These are phyloP conservation scores for Drosophila athabasca DNA, from an alignment of 1,140 invertebrate species.

Conservation along the genomic window DNA sequence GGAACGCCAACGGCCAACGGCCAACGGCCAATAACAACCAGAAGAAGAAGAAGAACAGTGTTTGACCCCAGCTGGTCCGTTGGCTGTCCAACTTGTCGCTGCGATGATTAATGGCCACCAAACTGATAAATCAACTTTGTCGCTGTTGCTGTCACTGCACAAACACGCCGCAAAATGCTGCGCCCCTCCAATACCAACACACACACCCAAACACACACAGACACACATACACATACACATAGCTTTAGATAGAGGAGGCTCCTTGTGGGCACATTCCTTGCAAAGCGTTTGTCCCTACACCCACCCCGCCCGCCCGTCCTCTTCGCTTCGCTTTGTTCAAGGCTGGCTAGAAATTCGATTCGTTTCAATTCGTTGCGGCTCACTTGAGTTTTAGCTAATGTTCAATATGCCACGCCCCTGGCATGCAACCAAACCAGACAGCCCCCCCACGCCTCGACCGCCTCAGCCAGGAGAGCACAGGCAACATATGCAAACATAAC, in stretches of 20 bases:
- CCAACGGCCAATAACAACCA: conserved; percentile 4
- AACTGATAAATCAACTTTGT: conserved; percentile 83
- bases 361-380: conserved; percentile 78
- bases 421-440: neutral
- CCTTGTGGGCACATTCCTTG: conserved; percentile 40
- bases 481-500: conserved; percentile 78
- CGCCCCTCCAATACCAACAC: conserved; percentile 34
- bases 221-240: neutral
- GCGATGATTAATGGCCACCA: conserved; percentile 81
- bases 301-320: too few species aligned
- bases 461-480: conserved; percentile 14
- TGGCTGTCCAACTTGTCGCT: conserved; percentile 81
- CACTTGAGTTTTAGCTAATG: conserved; percentile 82
- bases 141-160: conserved; percentile 81
- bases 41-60: conserved; percentile 44
- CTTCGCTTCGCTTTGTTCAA: conserved; percentile 18
- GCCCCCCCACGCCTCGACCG: neutral
- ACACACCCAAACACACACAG: neutral
- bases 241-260: neutral
- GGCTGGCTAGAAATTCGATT: conserved; percentile 60
- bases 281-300: neutral
- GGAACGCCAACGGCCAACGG: neutral
- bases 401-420: conserved; percentile 76
- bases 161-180: conserved; percentile 80
- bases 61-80: conserved; percentile 79